These are phyloP conservation scores for Zoanthus gigantus DNA, from an alignment of 92 coral and sea anemone genomes.

Conservation along the genomic window DNA sequence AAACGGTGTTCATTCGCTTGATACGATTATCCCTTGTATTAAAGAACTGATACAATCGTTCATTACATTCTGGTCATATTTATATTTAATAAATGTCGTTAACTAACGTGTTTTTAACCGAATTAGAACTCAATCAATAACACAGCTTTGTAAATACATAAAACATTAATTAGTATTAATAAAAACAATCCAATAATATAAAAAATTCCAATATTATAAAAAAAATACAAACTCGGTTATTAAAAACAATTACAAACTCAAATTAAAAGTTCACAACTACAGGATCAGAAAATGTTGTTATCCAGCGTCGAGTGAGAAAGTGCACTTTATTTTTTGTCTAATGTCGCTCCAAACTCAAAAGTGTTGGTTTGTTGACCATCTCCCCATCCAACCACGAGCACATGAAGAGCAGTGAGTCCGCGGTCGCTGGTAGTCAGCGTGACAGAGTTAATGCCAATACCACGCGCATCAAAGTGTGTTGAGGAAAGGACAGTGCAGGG, in stretches of 20 bases:
- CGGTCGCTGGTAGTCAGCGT: conserved; percentile 73
- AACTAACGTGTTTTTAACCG: too few species aligned
- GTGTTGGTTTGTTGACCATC: conserved; percentile 77
- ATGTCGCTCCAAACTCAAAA: conserved; percentile 73
- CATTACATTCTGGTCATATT: too few species aligned
- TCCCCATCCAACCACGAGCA: conserved; percentile 79
- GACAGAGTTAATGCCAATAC: conserved; percentile 73
- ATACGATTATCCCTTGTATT: too few species aligned
- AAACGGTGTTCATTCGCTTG: too few species aligned
- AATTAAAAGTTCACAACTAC: not conserved
- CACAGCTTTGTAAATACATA: too few species aligned
- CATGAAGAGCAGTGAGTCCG: conserved; percentile 62
- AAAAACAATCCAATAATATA: not conserved
- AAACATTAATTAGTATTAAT: too few species aligned
- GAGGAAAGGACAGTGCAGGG: conserved; percentile 67
- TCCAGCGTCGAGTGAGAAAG: not conserved
- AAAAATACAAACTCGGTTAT: not conserved
- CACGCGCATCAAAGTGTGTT: conserved; percentile 74
- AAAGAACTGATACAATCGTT: too few species aligned
- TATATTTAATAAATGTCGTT: too few species aligned
- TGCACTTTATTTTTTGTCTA: conserved; percentile 5
- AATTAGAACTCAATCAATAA: too few species aligned
- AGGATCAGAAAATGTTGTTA: not conserved
- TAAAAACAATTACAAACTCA: not conserved
- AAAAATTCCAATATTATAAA: not conserved